Evolutionary conservation across 2,888 invertebrate genomes (phyloP).

Genomic region (Drosophila siamana): DNA sequence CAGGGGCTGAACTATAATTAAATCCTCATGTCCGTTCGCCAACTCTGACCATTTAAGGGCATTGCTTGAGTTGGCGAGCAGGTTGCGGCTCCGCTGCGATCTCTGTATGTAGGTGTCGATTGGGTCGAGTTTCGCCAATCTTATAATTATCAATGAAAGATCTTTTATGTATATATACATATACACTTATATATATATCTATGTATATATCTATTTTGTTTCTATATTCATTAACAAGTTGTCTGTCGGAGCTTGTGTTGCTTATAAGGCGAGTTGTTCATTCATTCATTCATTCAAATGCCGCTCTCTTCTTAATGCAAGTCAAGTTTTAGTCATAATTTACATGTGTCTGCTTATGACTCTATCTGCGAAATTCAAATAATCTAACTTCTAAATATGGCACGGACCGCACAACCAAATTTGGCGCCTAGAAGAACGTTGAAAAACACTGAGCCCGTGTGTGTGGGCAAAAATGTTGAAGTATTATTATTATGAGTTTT

Average conservation of each 20-base stretch:
- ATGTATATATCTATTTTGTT: not conserved
- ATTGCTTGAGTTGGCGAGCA: conserved; percentile 53
- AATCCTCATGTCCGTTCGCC: conserved; percentile 41
- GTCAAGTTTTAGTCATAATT: conserved; percentile 74
- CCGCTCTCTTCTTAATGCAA: conserved; percentile 59
- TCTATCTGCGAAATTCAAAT: conserved; percentile 57
- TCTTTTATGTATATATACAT: conserved; percentile 42
- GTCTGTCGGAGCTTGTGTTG: conserved; percentile 42
- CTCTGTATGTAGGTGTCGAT: conserved; percentile 43
- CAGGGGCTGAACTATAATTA: conserved; percentile 47
- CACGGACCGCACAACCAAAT: conserved; percentile 56
- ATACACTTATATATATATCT: no score
- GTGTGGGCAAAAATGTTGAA: conserved; percentile 39
- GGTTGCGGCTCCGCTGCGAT: conserved; percentile 22
- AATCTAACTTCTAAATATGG: conserved; percentile 57
- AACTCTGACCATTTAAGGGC: conserved; percentile 70
- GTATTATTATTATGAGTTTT: conserved; percentile 36
- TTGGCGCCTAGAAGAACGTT: conserved; percentile 57
- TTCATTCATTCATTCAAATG: conserved; percentile 57
- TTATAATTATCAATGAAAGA: conserved; percentile 76
- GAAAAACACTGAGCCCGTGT: conserved; percentile 17
- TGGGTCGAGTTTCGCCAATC: conserved; percentile 52
- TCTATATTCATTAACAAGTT: conserved; percentile 72
- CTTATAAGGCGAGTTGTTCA: conserved; percentile 62
- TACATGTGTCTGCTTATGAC: conserved; percentile 62